Evolutionary conservation across 2,113 vertebrate species (phyloP).

Genomic region (Indri indri): DNA sequence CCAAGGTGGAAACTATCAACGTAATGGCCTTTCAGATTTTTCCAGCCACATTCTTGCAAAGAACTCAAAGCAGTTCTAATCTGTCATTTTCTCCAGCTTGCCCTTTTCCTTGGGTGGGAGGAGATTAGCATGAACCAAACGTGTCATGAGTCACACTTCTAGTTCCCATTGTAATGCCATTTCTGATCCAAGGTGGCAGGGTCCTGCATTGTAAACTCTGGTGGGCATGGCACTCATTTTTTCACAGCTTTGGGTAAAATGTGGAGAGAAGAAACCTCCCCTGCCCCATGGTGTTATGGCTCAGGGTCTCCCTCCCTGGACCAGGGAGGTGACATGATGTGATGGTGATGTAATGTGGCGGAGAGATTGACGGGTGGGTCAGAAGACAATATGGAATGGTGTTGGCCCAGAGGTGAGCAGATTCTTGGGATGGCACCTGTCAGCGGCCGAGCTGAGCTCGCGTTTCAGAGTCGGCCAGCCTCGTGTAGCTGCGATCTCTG

Average conservation of each 20-base stretch:
- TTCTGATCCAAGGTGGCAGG: neutral
- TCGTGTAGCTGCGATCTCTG: rapidly evolving
- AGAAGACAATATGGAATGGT: neutral
- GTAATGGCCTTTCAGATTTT: neutral
- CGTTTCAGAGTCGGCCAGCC: neutral
- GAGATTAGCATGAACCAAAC: neutral
- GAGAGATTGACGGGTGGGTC: neutral
- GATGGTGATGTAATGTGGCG: neutral
- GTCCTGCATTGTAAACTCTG: neutral
- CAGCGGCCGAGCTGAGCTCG: neutral
- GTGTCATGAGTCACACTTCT: neutral
- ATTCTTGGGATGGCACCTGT: neutral
- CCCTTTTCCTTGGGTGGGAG: neutral
- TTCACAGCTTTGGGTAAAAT: neutral
- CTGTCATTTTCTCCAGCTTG: neutral
- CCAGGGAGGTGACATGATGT: neutral
- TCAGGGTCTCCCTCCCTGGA: neutral
- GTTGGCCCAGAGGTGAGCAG: neutral
- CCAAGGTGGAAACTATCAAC: constrained; percentile 21
- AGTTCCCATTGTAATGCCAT: neutral
- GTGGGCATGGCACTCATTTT: neutral
- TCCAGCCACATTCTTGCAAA: neutral
- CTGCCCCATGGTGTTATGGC: neutral
- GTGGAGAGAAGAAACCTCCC: neutral
- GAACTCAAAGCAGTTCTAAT: constrained; percentile 5